These are phyloP conservation scores for Arnoldichthys spilopterus DNA, from an alignment of 2,797 vertebrate species.

Conservation along the genomic window DNA sequence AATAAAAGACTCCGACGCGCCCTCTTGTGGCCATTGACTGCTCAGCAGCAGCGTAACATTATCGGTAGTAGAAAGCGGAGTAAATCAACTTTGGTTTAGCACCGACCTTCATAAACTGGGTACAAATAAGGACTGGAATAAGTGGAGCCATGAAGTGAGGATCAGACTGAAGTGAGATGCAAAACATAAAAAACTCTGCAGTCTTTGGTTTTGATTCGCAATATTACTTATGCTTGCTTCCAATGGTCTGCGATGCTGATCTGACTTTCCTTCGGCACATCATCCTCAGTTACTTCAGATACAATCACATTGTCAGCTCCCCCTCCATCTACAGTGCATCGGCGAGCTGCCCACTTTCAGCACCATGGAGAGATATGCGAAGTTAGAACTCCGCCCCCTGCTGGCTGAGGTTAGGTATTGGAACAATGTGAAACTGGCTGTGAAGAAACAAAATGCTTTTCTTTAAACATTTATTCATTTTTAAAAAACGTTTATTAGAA, in stretches of 20 bases:
- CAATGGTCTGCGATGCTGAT: background rate
- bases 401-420: background rate
- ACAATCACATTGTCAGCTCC: background rate
- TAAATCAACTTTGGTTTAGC: background rate
- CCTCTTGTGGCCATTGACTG: conserved; percentile 21
- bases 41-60: background rate
- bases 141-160: background rate
- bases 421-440: background rate
- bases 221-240: background rate
- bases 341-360: background rate
- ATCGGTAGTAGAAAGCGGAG: background rate
- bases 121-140: background rate
- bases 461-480: too few relatives aligned
- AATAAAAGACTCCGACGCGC: conserved; percentile 8
- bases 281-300: background rate
- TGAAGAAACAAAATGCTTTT: background rate
- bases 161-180: too few relatives aligned
- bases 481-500: too few relatives aligned
- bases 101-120: background rate
- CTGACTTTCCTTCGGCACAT: background rate
- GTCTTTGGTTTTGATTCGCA: background rate
- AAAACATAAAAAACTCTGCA: background rate
- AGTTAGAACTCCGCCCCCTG: conserved; percentile 21
- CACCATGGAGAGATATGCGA: background rate
- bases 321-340: background rate